phyloP scores from a whole-genome alignment of 2,113 vertebrate species.

The Neomonachus schauinslandi region DNA sequence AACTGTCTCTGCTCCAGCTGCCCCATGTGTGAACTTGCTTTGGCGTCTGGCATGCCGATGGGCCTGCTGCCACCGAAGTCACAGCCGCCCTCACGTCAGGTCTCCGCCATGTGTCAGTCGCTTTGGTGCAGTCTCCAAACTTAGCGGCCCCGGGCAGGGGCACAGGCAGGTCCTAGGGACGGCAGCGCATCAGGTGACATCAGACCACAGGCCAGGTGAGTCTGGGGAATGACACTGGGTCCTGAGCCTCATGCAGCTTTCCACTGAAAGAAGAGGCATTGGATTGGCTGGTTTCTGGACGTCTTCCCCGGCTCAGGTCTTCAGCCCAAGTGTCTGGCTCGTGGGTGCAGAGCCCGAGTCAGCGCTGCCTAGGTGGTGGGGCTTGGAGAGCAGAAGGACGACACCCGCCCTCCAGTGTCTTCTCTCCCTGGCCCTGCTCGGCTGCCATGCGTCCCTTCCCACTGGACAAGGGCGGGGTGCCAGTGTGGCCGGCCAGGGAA shows the following conservation, averaged over 20 bases:
- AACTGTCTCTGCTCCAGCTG: not conserved
- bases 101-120: not conserved
- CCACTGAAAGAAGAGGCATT: not conserved
- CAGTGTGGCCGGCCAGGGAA: not conserved
- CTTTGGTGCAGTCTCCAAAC: too few relatives aligned
- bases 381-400: not conserved
- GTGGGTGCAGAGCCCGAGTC: not conserved
- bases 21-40: not conserved
- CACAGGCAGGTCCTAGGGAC: not conserved
- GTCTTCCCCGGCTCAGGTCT: not conserved
- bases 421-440: not conserved
- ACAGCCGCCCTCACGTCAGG: not conserved
- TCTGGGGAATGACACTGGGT: not conserved
- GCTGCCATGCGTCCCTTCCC: accelerated
- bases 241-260: not conserved
- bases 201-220: not conserved
- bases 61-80: not conserved
- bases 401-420: too few relatives aligned
- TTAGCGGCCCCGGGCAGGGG: not conserved
- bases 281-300: not conserved
- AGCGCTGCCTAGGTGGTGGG: not conserved
- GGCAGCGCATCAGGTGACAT: not conserved
- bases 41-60: not conserved
- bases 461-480: not conserved
- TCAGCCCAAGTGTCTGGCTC: not conserved